Evolutionary conservation across 1,140 invertebrate genomes (phyloP).

Genomic region (Listronotus oregonensis): DNA sequence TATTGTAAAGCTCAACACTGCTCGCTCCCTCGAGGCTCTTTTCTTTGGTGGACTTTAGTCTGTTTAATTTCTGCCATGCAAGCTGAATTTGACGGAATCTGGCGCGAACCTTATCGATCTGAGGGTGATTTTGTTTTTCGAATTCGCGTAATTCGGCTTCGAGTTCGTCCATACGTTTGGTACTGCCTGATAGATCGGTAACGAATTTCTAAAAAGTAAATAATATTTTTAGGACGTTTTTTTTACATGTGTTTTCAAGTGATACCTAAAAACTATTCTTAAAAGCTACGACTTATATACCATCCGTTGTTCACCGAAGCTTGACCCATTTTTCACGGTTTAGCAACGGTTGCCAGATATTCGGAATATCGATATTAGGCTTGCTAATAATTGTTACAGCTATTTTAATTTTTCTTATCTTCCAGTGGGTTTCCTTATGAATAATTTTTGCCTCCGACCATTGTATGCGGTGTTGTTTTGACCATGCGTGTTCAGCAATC

Average conservation of each 20-base stretch:
- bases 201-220: constrained; percentile 78
- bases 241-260: background rate
- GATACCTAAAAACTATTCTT: too few species aligned
- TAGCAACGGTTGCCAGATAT: too few species aligned
- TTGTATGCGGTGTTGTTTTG: too few species aligned
- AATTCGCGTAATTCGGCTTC: constrained; percentile 89
- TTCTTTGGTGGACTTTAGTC: constrained; percentile 88
- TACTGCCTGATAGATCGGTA: constrained; percentile 92
- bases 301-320: too few species aligned
- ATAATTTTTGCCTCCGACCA: too few species aligned
- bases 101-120: constrained; percentile 83
- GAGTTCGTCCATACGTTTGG: constrained; percentile 86
- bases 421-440: too few species aligned
- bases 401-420: too few species aligned
- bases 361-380: too few species aligned
- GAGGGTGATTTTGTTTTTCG: constrained; percentile 81
- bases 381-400: too few species aligned
- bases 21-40: constrained; percentile 81
- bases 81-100: constrained; percentile 84
- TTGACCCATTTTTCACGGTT: too few species aligned
- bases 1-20: constrained; percentile 92
- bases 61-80: constrained; percentile 87
- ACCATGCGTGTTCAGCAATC: too few species aligned
- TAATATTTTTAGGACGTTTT: constrained; percentile 29
- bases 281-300: too few species aligned